Percentiles rank a stretch among this genome's conserved stretches.
Evolutionary conservation across 2,113 vertebrate genomes (phyloP).

Genomic region (Cygnus buccinator): DNA sequence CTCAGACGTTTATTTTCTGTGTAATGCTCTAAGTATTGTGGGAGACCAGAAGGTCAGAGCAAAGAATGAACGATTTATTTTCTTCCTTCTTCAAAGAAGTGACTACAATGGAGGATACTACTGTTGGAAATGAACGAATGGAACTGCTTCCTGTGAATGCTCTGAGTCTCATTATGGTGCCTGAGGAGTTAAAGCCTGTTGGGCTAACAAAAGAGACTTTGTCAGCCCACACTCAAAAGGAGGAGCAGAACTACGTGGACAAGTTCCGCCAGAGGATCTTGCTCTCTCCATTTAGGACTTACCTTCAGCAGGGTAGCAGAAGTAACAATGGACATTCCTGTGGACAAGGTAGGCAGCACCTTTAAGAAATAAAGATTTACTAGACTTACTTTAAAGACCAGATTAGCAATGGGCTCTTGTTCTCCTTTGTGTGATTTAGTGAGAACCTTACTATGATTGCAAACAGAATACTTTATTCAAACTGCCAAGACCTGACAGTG

Average conservation of each 20-base stretch:
- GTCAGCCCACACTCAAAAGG: constrained; percentile 89
- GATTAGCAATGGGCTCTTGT: background rate
- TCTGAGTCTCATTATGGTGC: background rate
- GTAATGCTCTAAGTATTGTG: background rate
- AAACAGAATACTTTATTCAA: background rate
- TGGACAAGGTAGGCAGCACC: constrained; percentile 76
- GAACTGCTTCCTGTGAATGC: constrained; percentile 65
- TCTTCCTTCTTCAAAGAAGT: constrained; percentile 74
- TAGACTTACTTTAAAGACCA: background rate
- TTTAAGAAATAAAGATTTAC: background rate
- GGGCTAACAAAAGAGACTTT: constrained; percentile 87
- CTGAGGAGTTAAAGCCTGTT: constrained; percentile 74
- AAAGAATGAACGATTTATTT: background rate
- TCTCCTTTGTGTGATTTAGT: background rate
- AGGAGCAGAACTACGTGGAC: constrained; percentile 89
- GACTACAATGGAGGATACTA: constrained; percentile 79
- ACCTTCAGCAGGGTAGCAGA: constrained; percentile 80
- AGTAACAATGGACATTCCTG: constrained; percentile 73
- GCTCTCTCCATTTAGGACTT: constrained; percentile 85
- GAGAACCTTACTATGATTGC: background rate
- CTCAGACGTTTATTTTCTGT: background rate
- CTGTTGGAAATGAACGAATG: constrained; percentile 77
- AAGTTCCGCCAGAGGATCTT: constrained; percentile 83
- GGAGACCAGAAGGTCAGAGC: background rate
- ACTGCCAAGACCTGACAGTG: background rate